Evolutionary conservation across 2,888 invertebrate genomes (phyloP).

Genomic region (Drosophila cognata): DNA sequence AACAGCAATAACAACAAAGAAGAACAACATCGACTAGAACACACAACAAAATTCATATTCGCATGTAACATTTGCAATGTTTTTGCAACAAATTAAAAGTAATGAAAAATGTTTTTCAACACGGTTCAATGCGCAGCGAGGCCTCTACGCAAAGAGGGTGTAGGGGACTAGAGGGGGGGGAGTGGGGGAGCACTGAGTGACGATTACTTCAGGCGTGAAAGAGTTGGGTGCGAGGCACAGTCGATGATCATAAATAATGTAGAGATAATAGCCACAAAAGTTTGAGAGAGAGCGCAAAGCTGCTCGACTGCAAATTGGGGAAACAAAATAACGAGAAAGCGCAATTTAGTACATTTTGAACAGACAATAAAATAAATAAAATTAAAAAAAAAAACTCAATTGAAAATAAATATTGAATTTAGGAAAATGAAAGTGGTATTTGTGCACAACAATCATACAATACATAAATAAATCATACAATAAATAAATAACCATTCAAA

Average conservation of each 20-base stretch:
- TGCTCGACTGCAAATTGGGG: not conserved
- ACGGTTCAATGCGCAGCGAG: constrained; percentile 43
- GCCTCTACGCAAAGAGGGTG: constrained; percentile 28
- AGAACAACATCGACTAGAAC: constrained; percentile 28
- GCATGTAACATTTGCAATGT: constrained; percentile 48
- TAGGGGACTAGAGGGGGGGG: constrained; percentile 23
- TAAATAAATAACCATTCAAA: not conserved
- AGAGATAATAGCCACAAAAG: not conserved
- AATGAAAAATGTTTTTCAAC: constrained; percentile 59
- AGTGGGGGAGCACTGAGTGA: not conserved
- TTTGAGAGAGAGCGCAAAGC: not conserved
- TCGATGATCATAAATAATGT: not conserved
- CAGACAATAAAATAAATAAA: not conserved
- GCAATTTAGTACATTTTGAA: not conserved
- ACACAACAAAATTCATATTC: constrained; percentile 41
- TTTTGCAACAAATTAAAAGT: constrained; percentile 68
- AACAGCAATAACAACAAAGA: constrained; percentile 20
- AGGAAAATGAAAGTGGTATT: not conserved
- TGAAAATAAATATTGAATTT: not conserved
- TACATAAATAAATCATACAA: not conserved
- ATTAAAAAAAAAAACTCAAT: not conserved
- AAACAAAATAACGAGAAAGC: not conserved
- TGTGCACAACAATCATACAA: not conserved
- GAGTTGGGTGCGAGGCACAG: not conserved
- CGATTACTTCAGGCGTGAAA: constrained; percentile 1